Evolutionary conservation across 2,113 vertebrate genomes (phyloP).

Genomic region (Vidua macroura): DNA sequence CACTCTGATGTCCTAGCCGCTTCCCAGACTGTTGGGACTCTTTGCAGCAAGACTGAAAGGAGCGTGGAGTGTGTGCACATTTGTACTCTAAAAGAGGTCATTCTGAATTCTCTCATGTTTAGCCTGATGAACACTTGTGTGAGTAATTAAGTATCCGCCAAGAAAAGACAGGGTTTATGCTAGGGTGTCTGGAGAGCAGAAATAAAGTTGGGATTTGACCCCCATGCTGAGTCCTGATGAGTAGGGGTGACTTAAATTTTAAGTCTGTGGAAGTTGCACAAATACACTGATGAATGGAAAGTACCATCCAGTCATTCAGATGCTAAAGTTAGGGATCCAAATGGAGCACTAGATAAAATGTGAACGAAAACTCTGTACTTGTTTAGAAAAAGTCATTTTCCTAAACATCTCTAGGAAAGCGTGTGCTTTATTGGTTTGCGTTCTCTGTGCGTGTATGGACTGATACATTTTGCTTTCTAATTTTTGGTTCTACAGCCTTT

Average conservation of each 20-base stretch:
- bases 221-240: not conserved
- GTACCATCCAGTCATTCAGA: not conserved
- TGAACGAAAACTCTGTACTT: not conserved
- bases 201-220: not conserved
- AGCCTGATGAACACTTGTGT: not conserved
- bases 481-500: not conserved
- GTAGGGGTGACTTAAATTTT: not conserved
- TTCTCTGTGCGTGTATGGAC: not conserved
- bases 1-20: not conserved
- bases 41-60: not conserved
- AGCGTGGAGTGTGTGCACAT: fast-evolving
- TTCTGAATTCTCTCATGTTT: not conserved
- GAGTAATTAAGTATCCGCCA: not conserved
- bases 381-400: not conserved
- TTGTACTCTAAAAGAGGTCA: not conserved
- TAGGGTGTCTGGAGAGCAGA: not conserved
- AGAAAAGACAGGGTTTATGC: not conserved
- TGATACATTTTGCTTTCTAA: not conserved
- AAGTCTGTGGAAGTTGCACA: not conserved
- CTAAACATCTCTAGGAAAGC: not conserved
- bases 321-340: not conserved
- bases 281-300: not conserved
- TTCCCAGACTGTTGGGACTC: not conserved
- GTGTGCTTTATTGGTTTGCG: not conserved
- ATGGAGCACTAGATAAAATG: not conserved